A percentile compares a stretch with the other conserved stretches of the same genome.
Conservation (phyloP, 1,140 invertebrate species). For the Philopotamus ludificatus region DNA sequence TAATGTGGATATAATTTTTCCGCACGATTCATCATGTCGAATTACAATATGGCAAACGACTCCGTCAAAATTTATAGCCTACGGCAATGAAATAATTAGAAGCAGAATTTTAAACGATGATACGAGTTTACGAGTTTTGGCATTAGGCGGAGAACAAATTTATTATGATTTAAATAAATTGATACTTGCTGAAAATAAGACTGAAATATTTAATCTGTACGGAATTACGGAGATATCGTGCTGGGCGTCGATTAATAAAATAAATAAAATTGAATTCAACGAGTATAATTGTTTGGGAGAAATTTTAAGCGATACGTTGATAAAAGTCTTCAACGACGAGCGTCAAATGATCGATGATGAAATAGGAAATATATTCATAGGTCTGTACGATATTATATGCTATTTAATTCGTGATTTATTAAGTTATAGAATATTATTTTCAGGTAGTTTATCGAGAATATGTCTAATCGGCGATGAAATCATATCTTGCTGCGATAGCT, state of each 20-base stretch:
- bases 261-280: conserved; percentile 49
- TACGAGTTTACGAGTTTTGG: conserved; percentile 57
- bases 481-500: too few species aligned
- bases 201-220: conserved; percentile 73
- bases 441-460: conserved; percentile 62
- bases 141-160: conserved; percentile 65
- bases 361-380: conserved; percentile 62
- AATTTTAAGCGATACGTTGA: conserved; percentile 61
- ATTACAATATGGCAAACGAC: conserved; percentile 75
- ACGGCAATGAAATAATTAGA: conserved; percentile 57
- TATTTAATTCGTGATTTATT: too few species aligned
- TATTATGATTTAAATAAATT: conserved; percentile 51
- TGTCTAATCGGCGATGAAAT: conserved; percentile 55
- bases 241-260: conserved; percentile 69
- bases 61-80: conserved; percentile 68
- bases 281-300: conserved; percentile 58
- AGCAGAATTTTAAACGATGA: conserved; percentile 58
- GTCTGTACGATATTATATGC: too few species aligned
- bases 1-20: conserved; percentile 51
- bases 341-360: conserved; percentile 48
- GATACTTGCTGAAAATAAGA: conserved; percentile 55
- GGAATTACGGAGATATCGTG: conserved; percentile 83
- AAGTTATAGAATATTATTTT: too few species aligned
- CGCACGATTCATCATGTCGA: conserved; percentile 46
- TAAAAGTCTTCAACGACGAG: conserved; percentile 54